phyloP scores from a whole-genome alignment of 2,797 vertebrate genomes.

The Argya squamiceps region DNA sequence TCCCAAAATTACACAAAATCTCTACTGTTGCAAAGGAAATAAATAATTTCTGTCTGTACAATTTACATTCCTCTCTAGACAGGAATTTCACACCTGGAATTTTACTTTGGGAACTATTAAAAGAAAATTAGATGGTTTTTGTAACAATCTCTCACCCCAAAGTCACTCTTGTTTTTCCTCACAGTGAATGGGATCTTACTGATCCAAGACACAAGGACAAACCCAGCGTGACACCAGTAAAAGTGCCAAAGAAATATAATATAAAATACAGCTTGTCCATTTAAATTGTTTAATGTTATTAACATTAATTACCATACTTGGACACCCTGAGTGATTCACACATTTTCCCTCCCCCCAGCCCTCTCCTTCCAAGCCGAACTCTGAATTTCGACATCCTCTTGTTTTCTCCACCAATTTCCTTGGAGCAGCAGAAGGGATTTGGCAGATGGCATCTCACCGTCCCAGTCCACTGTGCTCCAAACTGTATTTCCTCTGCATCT shows the following conservation, averaged over 20 bases:
- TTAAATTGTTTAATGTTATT: slow-evolving; percentile 60
- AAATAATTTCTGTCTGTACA: background rate
- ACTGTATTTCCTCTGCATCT: background rate
- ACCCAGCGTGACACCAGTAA: slow-evolving; percentile 32
- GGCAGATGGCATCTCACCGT: background rate
- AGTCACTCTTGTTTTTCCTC: background rate
- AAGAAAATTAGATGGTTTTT: background rate
- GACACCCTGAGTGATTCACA: background rate
- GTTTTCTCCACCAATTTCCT: background rate
- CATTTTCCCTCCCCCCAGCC: background rate
- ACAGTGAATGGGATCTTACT: background rate
- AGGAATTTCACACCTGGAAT: background rate
- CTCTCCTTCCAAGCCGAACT: background rate
- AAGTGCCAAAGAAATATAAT: slow-evolving; percentile 20
- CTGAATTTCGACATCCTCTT: background rate
- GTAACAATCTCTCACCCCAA: background rate
- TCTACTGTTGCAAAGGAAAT: background rate
- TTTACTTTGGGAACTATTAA: background rate
- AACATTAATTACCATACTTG: slow-evolving; percentile 39
- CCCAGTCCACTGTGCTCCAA: background rate
- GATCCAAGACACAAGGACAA: slow-evolving; percentile 42
- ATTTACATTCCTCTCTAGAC: background rate
- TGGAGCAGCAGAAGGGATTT: background rate
- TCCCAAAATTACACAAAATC: background rate
- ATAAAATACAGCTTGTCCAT: slow-evolving; percentile 55